Percentiles rank a stretch among this genome's conserved stretches.
Conservation (phyloP, 2,888 invertebrate species). For the Athripsodes cinereus region DNA sequence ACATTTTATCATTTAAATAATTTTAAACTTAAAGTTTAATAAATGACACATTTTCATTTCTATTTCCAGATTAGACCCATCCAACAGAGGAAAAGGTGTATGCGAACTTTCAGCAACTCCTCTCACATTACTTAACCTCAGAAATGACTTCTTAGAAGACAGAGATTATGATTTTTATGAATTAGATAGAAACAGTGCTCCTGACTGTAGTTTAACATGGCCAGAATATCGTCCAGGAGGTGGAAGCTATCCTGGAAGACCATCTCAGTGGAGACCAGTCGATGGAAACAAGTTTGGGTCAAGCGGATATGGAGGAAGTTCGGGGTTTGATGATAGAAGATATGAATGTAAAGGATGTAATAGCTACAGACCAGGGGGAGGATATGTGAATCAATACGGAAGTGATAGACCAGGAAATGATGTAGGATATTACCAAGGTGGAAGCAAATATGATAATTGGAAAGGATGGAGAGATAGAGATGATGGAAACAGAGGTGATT, state of each 20-base stretch:
- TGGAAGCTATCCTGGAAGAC: background rate
- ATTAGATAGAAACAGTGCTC: slow-evolving; percentile 65
- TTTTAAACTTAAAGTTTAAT: no score
- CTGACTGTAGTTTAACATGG: slow-evolving; percentile 43
- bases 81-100: slow-evolving; percentile 65
- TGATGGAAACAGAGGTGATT: slow-evolving; percentile 26
- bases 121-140: slow-evolving; percentile 59
- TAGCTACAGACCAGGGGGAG: slow-evolving; percentile 28
- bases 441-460: slow-evolving; percentile 34
- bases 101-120: slow-evolving; percentile 73
- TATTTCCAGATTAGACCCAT: slow-evolving; percentile 56
- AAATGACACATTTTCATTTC: no score
- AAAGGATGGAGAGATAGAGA: slow-evolving; percentile 30
- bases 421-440: slow-evolving; percentile 9
- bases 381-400: slow-evolving; percentile 17
- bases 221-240: slow-evolving; percentile 11
- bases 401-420: slow-evolving; percentile 24
- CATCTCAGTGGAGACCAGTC: slow-evolving; percentile 10
- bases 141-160: slow-evolving; percentile 56
- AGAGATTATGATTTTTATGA: slow-evolving; percentile 76
- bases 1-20: no score
- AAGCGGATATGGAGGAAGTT: slow-evolving; percentile 17
- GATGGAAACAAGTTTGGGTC: slow-evolving; percentile 11
- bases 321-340: slow-evolving; percentile 19
- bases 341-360: slow-evolving; percentile 22